Base-by-base conservation (phyloP, 2,113 vertebrate species). In the Paracanthobrama guichenoti region DNA sequence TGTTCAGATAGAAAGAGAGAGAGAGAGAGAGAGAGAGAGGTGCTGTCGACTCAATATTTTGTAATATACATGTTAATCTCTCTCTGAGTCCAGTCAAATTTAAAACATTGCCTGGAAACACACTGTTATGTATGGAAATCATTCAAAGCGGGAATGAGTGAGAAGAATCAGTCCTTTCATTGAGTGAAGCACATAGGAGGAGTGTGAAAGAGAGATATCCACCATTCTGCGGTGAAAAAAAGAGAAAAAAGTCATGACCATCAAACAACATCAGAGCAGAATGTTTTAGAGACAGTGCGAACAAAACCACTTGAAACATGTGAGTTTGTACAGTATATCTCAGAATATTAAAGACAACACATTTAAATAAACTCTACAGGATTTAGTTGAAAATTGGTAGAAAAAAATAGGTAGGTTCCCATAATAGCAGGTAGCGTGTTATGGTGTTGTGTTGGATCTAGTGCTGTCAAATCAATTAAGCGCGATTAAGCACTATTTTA, bases 61-160 rank as follows among this genome's bases (percentile, higher is more conserved):
- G 39, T 62, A 62, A 79, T 79, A 79, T 79, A 79, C 62, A 79
- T 46, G 53, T 78, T 59, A 42, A 78, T 78, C 28, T 57, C 53
- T 57, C 31, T 78, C 74, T 31, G 26, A 57, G 26, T 31, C 53
- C 75, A 57, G 20, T n/a, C 22, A 59, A 14, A 77, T 77, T 35
- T 77, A 39, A 57, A 22, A 77, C 53, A 78, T 39, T 57, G 53
- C 53, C 53, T 57, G 48, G 50, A 57, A 77, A 73, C n/a, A 57
- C 28, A n/a, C 50, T 77, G 50, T 77, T 74, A 28, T 26, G 6
- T 11, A 74, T 75, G 44, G 44, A 28, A 75, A 75, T 75, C 2
- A 8, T 53, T 50, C 14, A 81, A 69, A 69, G 64, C 4, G 26
- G 28, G 35, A 64, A 26, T 5, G 4, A 48, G 39, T 12, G 46